Evolutionary conservation across 2,888 invertebrate genomes (phyloP).

Genomic region (Diachrysia chrysitis): DNA sequence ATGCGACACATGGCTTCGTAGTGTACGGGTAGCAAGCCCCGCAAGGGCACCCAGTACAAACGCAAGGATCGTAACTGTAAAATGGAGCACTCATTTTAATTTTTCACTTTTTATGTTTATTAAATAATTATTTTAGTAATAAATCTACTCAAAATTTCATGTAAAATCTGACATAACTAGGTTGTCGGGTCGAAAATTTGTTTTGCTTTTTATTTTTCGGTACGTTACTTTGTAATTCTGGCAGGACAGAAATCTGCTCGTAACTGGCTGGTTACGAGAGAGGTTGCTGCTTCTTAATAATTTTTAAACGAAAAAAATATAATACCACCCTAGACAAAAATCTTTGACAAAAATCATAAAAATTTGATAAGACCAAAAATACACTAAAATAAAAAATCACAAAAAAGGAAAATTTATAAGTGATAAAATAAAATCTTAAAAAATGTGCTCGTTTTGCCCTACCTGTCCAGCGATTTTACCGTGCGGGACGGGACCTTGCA

Average conservation of each 20-base stretch:
- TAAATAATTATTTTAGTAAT: constrained; percentile 34
- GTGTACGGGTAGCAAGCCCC: constrained; percentile 83
- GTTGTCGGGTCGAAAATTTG: constrained; percentile 20
- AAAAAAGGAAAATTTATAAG: constrained; percentile 57
- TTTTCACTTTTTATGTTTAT: constrained; percentile 64
- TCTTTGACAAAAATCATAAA: constrained; percentile 3
- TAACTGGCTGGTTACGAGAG: constrained; percentile 6
- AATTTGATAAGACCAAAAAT: constrained; percentile 35
- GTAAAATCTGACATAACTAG: constrained; percentile 15
- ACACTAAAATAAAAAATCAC: constrained; percentile 31
- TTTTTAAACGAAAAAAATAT: constrained; percentile 16
- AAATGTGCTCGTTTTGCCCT: constrained; percentile 78
- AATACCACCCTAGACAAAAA: background rate
- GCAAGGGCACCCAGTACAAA: constrained; percentile 78
- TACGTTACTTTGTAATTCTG: background rate
- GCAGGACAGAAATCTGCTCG: constrained; percentile 13
- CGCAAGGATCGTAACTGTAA: constrained; percentile 84
- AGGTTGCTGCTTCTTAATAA: background rate
- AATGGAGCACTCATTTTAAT: constrained; percentile 84
- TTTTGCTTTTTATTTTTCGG: constrained; percentile 27
- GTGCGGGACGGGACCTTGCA: constrained; percentile 76
- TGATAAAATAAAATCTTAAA: constrained; percentile 33
- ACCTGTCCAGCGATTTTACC: constrained; percentile 83
- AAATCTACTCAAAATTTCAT: constrained; percentile 29
- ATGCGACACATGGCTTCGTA: constrained; percentile 80